phyloP scores from a whole-genome alignment of 2,797 vertebrate species.

The Lemur catta region DNA sequence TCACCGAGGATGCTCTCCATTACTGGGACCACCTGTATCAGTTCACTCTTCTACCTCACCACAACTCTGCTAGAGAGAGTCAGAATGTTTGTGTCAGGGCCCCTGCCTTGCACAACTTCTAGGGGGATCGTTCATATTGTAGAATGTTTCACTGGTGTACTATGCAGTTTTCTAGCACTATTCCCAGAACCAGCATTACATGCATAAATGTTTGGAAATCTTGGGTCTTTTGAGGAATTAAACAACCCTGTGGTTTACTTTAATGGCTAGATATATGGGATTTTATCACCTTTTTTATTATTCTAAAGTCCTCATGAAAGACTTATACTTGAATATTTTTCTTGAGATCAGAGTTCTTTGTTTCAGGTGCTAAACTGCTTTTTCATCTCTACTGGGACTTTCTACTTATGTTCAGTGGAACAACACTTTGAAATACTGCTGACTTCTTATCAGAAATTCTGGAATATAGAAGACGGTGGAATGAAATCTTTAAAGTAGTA shows the following conservation, averaged over 20 bases:
- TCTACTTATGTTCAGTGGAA: background rate
- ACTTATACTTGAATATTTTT: background rate
- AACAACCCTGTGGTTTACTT: background rate
- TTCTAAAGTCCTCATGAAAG: background rate
- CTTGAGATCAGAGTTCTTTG: background rate
- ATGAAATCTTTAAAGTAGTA: background rate
- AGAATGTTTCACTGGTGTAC: background rate
- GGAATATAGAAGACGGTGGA: background rate
- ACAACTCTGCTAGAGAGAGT: background rate
- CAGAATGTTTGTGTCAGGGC: background rate
- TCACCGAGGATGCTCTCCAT: background rate
- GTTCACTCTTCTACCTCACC: background rate
- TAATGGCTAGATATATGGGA: background rate
- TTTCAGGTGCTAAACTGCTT: background rate
- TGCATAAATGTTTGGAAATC: background rate
- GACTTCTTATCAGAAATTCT: background rate
- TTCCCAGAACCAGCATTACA: background rate
- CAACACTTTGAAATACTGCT: background rate
- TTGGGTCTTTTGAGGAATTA: constrained; percentile 10
- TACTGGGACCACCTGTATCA: background rate
- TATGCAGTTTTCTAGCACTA: background rate
- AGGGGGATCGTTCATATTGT: background rate
- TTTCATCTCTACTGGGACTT: background rate
- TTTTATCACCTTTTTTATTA: background rate
- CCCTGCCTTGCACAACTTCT: background rate